Evolutionary conservation across 2,797 vertebrate species (phyloP).

Genomic region (Rhinophrynus dorsalis): DNA sequence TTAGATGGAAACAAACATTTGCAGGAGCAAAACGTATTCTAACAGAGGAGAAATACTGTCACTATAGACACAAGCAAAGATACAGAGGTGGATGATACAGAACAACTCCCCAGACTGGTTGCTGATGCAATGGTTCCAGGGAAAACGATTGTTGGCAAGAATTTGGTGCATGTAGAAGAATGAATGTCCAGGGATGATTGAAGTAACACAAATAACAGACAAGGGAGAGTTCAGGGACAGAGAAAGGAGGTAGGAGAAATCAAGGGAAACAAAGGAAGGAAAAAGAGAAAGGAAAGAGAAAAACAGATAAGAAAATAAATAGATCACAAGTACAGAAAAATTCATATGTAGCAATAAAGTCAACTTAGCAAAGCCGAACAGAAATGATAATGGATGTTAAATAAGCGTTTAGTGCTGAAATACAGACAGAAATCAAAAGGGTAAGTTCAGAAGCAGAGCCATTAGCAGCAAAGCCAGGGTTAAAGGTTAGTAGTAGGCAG

Average conservation of each 20-base stretch:
- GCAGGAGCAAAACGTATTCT: constrained; percentile 65
- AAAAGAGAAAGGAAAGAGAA: constrained; percentile 69
- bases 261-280: constrained; percentile 67
- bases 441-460: constrained; percentile 71
- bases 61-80: constrained; percentile 85
- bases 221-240: constrained; percentile 41
- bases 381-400: constrained; percentile 67
- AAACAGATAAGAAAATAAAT: constrained; percentile 87
- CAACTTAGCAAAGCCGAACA: constrained; percentile 72
- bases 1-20: background rate
- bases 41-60: constrained; percentile 82
- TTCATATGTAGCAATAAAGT: constrained; percentile 79
- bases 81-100: constrained; percentile 81
- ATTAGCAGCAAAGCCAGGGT: constrained; percentile 66
- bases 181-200: constrained; percentile 50
- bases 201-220: constrained; percentile 40
- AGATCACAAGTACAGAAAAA: constrained; percentile 90
- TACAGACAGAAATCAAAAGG: constrained; percentile 58
- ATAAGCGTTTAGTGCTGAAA: constrained; percentile 63
- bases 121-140: constrained; percentile 69
- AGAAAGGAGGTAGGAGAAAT: constrained; percentile 61
- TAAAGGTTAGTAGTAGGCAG: constrained; percentile 54
- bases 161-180: constrained; percentile 57
- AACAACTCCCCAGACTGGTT: constrained; percentile 87
- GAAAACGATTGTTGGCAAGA: constrained; percentile 49